phyloP scores from a whole-genome alignment of 2,113 vertebrate species.

The Crotophaga sulcirostris region DNA sequence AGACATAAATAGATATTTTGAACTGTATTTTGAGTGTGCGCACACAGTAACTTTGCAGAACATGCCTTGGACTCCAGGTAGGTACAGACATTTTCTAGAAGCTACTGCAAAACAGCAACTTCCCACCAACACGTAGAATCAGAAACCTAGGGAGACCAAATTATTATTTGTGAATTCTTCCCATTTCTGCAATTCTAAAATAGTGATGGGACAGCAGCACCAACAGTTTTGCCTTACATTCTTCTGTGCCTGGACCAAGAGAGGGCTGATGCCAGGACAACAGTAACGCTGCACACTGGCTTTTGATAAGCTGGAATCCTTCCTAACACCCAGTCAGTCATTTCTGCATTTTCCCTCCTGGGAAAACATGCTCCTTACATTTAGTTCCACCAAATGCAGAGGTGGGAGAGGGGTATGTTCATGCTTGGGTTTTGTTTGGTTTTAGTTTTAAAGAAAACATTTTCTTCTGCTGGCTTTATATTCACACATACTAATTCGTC shows the following conservation, averaged over 20 bases:
- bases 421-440: too few species aligned
- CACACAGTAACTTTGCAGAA: neutral
- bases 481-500: neutral
- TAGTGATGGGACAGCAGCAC: neutral
- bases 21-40: neutral
- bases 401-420: too few species aligned
- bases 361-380: neutral
- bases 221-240: neutral
- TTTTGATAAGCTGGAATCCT: neutral
- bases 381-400: neutral
- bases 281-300: neutral
- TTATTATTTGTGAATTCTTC: neutral
- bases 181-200: neutral
- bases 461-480: neutral
- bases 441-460: neutral
- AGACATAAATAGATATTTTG: neutral
- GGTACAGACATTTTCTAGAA: neutral
- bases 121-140: neutral
- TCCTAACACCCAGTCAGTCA: neutral
- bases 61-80: neutral
- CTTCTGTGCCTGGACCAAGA: neutral
- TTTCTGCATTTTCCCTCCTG: neutral
- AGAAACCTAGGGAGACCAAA: neutral
- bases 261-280: neutral
- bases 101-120: neutral